phyloP scores from a whole-genome alignment of 2,888 invertebrate species.

The Ennomos quercinarius region DNA sequence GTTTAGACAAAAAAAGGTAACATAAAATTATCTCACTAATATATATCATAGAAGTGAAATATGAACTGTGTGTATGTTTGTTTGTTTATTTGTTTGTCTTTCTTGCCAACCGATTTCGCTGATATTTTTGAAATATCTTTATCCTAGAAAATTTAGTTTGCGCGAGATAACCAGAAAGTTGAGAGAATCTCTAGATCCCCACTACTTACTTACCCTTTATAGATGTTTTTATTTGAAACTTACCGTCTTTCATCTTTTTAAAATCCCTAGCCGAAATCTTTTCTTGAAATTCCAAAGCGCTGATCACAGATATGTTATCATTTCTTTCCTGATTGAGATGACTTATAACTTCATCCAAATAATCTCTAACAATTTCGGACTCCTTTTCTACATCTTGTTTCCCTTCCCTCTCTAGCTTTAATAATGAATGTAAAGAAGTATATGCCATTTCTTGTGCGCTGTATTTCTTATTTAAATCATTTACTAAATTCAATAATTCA shows the following conservation, averaged over 20 bases:
- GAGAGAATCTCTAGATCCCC: no score
- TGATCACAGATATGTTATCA: conserved; percentile 31
- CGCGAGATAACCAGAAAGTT: no score
- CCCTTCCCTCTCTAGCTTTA: conserved; percentile 41
- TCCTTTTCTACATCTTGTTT: conserved; percentile 39
- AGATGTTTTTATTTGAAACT: conserved; percentile 16
- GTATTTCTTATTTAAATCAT: conserved; percentile 42
- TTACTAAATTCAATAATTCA: conserved; percentile 36
- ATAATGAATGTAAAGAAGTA: conserved; percentile 36
- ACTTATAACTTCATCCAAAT: conserved; percentile 37
- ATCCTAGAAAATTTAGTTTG: no score
- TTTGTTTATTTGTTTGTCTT: no score
- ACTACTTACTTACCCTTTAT: no score
- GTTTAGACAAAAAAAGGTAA: no score
- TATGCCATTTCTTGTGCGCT: conserved; percentile 48
- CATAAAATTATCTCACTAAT: no score
- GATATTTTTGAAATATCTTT: no score
- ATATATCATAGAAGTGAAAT: no score
- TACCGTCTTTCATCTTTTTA: conserved; percentile 52
- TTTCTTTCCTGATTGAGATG: conserved; percentile 42
- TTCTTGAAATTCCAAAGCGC: conserved; percentile 44
- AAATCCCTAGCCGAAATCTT: conserved; percentile 37
- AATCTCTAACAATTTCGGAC: conserved; percentile 36
- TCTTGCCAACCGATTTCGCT: no score
- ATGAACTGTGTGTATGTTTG: no score